These are phyloP conservation scores for Chromoteleia sp. DNA, from an alignment of 2,888 invertebrate genomes.

Conservation along the genomic window DNA sequence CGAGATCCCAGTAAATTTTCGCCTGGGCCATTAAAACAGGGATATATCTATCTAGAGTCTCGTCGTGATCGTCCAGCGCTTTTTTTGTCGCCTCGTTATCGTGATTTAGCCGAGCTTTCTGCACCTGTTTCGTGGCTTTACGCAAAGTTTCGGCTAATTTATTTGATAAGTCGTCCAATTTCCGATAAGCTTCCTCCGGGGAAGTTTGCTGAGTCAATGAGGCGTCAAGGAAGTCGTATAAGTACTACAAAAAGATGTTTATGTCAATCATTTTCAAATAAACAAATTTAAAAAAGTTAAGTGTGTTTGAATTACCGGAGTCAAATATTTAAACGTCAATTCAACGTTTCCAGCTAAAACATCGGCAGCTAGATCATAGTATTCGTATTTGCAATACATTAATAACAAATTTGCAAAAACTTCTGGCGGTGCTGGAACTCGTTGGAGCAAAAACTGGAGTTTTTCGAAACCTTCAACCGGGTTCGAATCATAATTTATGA, in stretches of 20 bases:
- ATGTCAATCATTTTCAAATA: too few relatives aligned
- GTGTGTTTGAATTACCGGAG: conserved; percentile 89
- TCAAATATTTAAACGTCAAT: conserved; percentile 97
- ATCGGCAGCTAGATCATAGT: conserved; percentile 98
- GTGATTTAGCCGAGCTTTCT: conserved; percentile 94
- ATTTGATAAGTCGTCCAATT: conserved; percentile 96
- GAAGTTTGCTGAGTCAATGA: conserved; percentile 98
- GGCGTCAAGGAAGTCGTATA: conserved; percentile 98
- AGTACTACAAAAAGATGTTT: conserved; percentile 86
- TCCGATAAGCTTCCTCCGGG: conserved; percentile 97
- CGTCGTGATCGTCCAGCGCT: conserved; percentile 96
- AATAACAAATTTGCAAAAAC: conserved; percentile 98
- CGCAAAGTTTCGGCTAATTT: conserved; percentile 95
- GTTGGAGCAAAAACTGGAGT: conserved; percentile 96
- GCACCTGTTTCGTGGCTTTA: conserved; percentile 96
- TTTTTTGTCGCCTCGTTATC: conserved; percentile 95
- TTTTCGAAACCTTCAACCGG: conserved; percentile 98
- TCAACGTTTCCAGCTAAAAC: conserved; percentile 98
- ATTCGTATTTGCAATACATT: conserved; percentile 98
- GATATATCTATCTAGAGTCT: conserved; percentile 95
- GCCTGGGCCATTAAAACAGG: conserved; percentile 99
- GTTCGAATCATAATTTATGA: conserved; percentile 94
- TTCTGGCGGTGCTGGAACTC: conserved; percentile 98
- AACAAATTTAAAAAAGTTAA: not conserved
- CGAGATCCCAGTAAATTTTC: conserved; percentile 99